Evolutionary conservation across 2,888 invertebrate genomes (phyloP), one percentile per base, ranked within the genome.

Genomic region (Clivina fossor): DNA sequence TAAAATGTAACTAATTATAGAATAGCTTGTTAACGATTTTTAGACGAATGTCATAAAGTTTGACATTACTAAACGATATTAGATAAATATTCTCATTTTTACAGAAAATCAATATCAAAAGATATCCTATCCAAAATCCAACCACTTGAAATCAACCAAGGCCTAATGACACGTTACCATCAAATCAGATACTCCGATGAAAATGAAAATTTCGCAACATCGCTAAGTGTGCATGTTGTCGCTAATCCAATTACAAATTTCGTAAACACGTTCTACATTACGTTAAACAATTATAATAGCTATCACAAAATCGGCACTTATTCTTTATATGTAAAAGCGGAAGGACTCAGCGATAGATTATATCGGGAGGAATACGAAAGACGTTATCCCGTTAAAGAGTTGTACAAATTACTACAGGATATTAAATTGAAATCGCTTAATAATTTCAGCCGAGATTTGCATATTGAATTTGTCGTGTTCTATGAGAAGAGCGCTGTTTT

Each of bases 211-310:
- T 53, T 53, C 44, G 53, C 35, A 32, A 35, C 35, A 1, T 11
- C 44, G 2, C 18, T 53, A 2, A 33, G 44, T 32, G 26, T 41
- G 8, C 53, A 53, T 37, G 26, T 53, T 1, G 44, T 53, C 4
- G 53, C 53, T 11, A 53, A 53, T 33, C 53, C 53, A 7, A 16
- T 44, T 16, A 53, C 53, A n/a, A 53, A 53, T 26, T 53, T 53
- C 33, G 35, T 44, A 11, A 53, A 53, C 11, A 37, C 44, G 19
- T 53, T 43, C 20, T 35, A 53, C 35, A 26, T 53, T 2, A 43
- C 53, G 9, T 26, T 53, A 24, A 53, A 53, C 13, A 28, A 44
- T 13, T 53, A 35, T 13, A 44, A 19, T 5, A 44, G 44, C 19
- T 28, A 35, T 4, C 44, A 43, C 18, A 53, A 44, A 32, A 44